Base-by-base conservation (phyloP, 2,888 invertebrate genomes). In the Sclerodermus sp. region DNA sequence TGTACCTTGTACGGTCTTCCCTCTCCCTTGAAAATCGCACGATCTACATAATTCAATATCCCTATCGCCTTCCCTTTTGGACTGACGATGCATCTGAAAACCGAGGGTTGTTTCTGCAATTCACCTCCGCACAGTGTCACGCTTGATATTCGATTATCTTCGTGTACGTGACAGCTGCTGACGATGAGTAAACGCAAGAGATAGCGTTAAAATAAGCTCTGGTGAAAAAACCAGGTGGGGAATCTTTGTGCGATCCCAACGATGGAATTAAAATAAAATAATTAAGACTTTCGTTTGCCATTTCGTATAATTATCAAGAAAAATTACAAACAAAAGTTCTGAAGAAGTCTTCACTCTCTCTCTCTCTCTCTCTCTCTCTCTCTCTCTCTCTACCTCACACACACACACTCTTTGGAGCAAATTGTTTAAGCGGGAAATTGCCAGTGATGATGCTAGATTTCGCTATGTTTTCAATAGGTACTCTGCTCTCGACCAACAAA, bases 81-180 rank as follows among this genome's bases (percentile, higher is more conserved):
- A 54, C 47, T 38, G 55, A 8, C 23, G 50, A 53, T 58, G 58
- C 62, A 57, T 55, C 52, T 37, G 51, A 47, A 34, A 65, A 69
- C 64, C 62, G 65, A 64, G 66, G 73, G 71, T 69, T 62, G 73
- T 74, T 76, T 74, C 67, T 75, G 76, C 77, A 75, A 76, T 67
- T 76, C 76, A 76, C 70, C 73, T 67, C 66, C 62, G 57, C 57
- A 57, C 66, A 53, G 50, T 56, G 62, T 34, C 49, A 54, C 49
- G 52, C 55, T 55, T 61, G 62, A 67, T 65, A 68, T 67, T 66
- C 69, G 74, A 71, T 74, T 74, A 75, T 75, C 73, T 70, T 61
- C 56, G 68, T 65, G 68, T 8, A 23, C 23, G 8, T 23, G 4
- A 8, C 23, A 23, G 23, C 68, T 70, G 71, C 74, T 73, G 68